Evolutionary conservation across 2,113 vertebrate species (phyloP).

Genomic region (Naja naja): DNA sequence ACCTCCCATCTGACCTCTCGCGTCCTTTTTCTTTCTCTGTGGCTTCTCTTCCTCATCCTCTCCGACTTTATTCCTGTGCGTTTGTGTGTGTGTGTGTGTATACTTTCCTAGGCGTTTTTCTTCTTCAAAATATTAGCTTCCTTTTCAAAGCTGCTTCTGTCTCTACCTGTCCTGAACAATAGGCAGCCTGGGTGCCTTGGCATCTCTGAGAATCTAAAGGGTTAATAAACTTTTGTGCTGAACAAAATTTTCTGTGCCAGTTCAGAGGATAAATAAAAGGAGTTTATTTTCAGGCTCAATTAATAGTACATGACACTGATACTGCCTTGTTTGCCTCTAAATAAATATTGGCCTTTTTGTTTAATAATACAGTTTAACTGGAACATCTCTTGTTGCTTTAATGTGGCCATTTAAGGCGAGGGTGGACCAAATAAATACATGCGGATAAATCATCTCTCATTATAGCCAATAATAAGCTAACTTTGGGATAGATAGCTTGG

Average conservation of each 20-base stretch:
- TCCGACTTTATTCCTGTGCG: neutral
- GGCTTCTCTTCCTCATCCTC: too few relatives aligned
- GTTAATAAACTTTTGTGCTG: conserved; percentile 10
- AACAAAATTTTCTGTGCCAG: conserved; percentile 2
- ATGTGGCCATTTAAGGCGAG: conserved; percentile 6
- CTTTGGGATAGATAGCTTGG: neutral
- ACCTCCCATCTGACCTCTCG: too few relatives aligned
- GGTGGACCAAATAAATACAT: neutral
- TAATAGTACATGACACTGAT: conserved; percentile 18
- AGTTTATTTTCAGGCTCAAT: conserved; percentile 14
- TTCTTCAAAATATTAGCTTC: neutral
- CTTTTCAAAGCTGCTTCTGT: neutral
- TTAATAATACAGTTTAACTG: conserved; percentile 14
- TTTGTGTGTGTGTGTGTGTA: neutral
- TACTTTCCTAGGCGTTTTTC: neutral
- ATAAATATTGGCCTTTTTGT: conserved; percentile 27
- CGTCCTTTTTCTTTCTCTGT: neutral
- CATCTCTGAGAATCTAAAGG: neutral
- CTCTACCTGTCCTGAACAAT: neutral
- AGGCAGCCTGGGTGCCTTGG: neutral
- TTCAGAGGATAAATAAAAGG: conserved; percentile 10
- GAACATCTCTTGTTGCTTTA: conserved; percentile 14
- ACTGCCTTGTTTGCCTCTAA: conserved; percentile 22
- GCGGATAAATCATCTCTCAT: neutral
- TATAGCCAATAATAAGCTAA: neutral